Base-by-base conservation (phyloP, 2,113 vertebrate genomes). In the Brachyistius frenatus region DNA sequence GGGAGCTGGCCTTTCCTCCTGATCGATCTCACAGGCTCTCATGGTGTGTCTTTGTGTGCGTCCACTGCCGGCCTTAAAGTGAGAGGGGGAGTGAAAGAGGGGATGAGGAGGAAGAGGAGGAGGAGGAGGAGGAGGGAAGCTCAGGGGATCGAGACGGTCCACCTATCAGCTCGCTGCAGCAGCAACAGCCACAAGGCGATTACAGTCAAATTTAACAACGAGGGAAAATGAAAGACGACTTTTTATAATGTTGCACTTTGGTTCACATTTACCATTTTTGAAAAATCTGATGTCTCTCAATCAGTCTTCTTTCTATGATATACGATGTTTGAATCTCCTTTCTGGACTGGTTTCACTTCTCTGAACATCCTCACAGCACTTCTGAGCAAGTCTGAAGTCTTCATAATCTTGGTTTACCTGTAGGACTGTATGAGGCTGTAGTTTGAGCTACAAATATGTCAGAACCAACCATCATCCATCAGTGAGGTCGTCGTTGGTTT, bases 1-100 rank as follows among this genome's bases (percentile, higher is more conserved):
- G 86, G 69, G 83, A 78, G 73, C 80, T 86, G 77, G 36, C 73
- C 80, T 86, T 86, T 84, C 36, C 74, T 83, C 55, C 30, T 60
- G 37, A 77, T 61, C 63, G 66, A 82, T 73, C 72, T 65, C 57
- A 58, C 54, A 13, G 14, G 36, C 41, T 65, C 44, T 32, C 16
- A 52, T 32, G 2, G 32, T 78, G 32, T 78, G 68, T 39, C 7
- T 57, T 4, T 57, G 58, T 73, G 83, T 71, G 78, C 70, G 37
- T 33, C 50, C 47, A 54, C 49, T 23, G 11, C 52, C 37, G 37
- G 9, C 61, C 63, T 61, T 62, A 56, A 61, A 76, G 71, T 54
- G 53, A 66, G 57, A 33, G 36, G 14, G 49, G 37, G 8, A 50
- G 41, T 44, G 37, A 73, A 47, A 47, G n/a, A 58, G 52, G 13